Percentiles rank a stretch among this genome's conserved stretches.
Conservation (phyloP, 2,888 invertebrate genomes). For the Drosophila peninsularis region DNA sequence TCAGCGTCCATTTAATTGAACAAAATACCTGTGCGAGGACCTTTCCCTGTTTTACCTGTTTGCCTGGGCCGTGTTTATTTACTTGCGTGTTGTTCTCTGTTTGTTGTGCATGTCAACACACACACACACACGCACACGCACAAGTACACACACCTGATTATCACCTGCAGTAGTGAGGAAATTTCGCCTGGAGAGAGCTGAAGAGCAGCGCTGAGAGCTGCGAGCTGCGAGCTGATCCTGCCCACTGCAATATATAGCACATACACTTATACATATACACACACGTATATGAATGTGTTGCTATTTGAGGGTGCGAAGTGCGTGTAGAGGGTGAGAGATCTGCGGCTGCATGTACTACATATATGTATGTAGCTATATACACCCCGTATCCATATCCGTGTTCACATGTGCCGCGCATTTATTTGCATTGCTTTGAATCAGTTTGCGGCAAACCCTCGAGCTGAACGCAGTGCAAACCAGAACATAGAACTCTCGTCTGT, state of each 20-base stretch:
- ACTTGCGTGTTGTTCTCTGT: conserved; percentile 31
- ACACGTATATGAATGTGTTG: conserved; percentile 22
- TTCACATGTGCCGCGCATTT: conserved; percentile 53
- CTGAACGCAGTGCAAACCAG: conserved; percentile 34
- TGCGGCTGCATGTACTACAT: conserved; percentile 12
- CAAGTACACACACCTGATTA: conserved; percentile 78
- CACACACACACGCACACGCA: conserved; percentile 15
- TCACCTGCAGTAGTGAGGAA: conserved; percentile 59
- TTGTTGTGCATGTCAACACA: conserved; percentile 33
- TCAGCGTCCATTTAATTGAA: conserved; percentile 65
- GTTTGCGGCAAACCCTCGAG: conserved; percentile 71
- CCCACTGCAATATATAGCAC: conserved; percentile 45
- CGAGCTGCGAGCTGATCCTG: conserved; percentile 47
- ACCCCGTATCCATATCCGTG: conserved; percentile 24
- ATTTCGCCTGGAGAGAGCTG: conserved; percentile 24
- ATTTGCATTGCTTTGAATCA: conserved; percentile 68
- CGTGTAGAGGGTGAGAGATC: conserved; percentile 37
- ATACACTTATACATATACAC: not conserved
- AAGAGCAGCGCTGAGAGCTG: conserved; percentile 38
- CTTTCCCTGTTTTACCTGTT: conserved; percentile 55
- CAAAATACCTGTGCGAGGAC: conserved; percentile 34
- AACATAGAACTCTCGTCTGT: conserved; percentile 5
- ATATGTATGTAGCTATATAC: not conserved
- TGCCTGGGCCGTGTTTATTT: conserved; percentile 36
- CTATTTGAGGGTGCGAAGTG: conserved; percentile 48